phyloP scores from a whole-genome alignment of 2,888 invertebrate genomes.

The Pocota personata region DNA sequence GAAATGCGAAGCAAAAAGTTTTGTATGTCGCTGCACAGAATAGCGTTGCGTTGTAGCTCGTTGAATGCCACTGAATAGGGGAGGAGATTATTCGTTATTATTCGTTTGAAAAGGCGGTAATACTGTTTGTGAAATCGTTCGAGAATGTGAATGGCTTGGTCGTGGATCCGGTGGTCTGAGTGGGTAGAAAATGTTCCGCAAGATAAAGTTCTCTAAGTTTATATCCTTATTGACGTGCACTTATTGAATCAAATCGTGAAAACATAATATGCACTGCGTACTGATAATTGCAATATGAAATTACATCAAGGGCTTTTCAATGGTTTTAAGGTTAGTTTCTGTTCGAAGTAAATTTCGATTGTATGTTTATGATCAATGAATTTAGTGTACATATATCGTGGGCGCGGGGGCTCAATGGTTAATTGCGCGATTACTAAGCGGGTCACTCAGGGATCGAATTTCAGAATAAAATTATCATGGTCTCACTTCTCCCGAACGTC shows the following conservation, averaged over 20 bases:
- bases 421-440: no score
- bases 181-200: slow-evolving; percentile 26
- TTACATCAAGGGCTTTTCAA: slow-evolving; percentile 13
- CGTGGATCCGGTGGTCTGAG: slow-evolving; percentile 11
- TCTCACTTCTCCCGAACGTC: no score
- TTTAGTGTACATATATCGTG: background rate
- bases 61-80: slow-evolving; percentile 35
- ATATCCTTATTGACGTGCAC: slow-evolving; percentile 17
- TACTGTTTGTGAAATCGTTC: slow-evolving; percentile 74
- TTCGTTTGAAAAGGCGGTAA: slow-evolving; percentile 57
- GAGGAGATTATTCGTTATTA: slow-evolving; percentile 48
- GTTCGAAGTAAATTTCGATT: background rate
- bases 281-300: slow-evolving; percentile 23
- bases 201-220: slow-evolving; percentile 37
- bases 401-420: no score
- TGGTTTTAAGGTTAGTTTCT: slow-evolving; percentile 28
- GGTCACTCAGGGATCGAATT: no score
- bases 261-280: slow-evolving; percentile 10
- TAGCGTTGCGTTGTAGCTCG: slow-evolving; percentile 23
- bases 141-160: slow-evolving; percentile 63
- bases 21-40: slow-evolving; percentile 19
- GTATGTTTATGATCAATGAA: background rate
- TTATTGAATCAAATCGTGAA: slow-evolving; percentile 16
- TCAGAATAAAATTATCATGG: no score
- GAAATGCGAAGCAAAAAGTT: slow-evolving; percentile 52